phyloP scores from a whole-genome alignment of 2,888 invertebrate genomes.

The Pseudanteris insignis region DNA sequence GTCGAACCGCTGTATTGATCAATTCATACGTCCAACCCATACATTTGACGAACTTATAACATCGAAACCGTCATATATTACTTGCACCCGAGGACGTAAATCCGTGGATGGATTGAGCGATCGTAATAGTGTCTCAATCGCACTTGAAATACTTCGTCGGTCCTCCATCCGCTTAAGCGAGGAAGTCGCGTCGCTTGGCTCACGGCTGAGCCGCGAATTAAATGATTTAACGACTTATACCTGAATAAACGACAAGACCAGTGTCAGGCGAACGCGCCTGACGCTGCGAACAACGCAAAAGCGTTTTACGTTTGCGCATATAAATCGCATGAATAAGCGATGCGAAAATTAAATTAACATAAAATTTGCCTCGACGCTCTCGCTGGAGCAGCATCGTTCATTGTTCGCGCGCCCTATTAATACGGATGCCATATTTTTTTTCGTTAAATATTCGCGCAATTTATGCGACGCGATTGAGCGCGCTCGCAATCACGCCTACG shows the following conservation, averaged over 20 bases:
- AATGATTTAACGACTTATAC: slow-evolving; percentile 20
- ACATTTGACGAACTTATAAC: too few relatives aligned
- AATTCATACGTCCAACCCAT: not conserved
- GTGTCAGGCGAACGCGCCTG: slow-evolving; percentile 6
- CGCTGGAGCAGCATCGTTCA: slow-evolving; percentile 15
- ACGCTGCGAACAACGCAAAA: slow-evolving; percentile 20
- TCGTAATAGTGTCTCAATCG: slow-evolving; percentile 6
- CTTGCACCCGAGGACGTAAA: not conserved
- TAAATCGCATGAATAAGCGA: slow-evolving; percentile 16
- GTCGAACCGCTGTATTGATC: too few relatives aligned
- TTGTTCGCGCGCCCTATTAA: slow-evolving; percentile 28
- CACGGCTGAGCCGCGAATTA: slow-evolving; percentile 10
- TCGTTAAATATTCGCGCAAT: slow-evolving; percentile 18
- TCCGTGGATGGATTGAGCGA: not conserved
- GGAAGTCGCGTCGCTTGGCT: slow-evolving; percentile 1
- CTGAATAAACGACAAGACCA: slow-evolving; percentile 26
- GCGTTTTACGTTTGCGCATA: slow-evolving; percentile 26
- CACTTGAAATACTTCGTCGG: slow-evolving; percentile 5
- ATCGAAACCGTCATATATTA: too few relatives aligned
- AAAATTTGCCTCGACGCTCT: slow-evolving; percentile 7
- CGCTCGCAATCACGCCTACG: slow-evolving; percentile 28
- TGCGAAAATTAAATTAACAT: slow-evolving; percentile 24
- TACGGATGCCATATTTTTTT: slow-evolving; percentile 15
- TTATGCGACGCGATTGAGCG: slow-evolving; percentile 16
- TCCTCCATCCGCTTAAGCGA: slow-evolving; percentile 14